Evolutionary conservation across 2,113 vertebrate genomes (phyloP), one percentile per base, ranked within the genome.

Genomic region (Eupsittula cactorum): DNA sequence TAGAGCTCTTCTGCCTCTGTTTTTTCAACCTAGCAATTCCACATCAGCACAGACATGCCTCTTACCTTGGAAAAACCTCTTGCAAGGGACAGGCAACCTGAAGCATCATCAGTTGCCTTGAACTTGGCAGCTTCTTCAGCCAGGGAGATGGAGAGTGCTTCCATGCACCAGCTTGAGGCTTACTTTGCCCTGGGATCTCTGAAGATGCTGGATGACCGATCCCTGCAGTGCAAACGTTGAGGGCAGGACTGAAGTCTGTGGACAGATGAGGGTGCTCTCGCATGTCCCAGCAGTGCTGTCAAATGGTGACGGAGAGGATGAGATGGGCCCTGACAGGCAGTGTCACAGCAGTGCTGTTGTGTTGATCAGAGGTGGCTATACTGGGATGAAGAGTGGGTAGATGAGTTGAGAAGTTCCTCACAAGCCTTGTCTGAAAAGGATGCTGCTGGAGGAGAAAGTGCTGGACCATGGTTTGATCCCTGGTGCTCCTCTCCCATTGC

Each of bases 1-100:
- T 42, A 31, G 69, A 67, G 41, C 23, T 60, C 13, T 77, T 65
- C 68, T 44, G 39, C 67, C 63, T 37, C n/a, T 46, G 44, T 0
- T 69, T 90, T 88, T 44, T 24, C 63, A 29, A 15, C 27, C 20
- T 35, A 9, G 53, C 0, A 0, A n/a, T 62, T 41, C 11, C 57
- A 27, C 2, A 1, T 3, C 37, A n/a, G n/a, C 6, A 2, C 3
- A 70, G 75, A n/a, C 0, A 3, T 16, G 59, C 24, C 35, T 50
- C 44, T 63, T 64, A 25, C 14, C 50, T 52, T 13, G 55, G 39
- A 52, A 13, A 63, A 46, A 63, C 8, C 18, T 67, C 41, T 21
- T n/a, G 57, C 33, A 3, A 37, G 35, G 78, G 14, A 9, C n/a
- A 23, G 82, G 37, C 35, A 47, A 11, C 16, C 29, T 2, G 47